Conservation (phyloP, 2,888 invertebrate species). For the Lamellibrachia satsuma region DNA sequence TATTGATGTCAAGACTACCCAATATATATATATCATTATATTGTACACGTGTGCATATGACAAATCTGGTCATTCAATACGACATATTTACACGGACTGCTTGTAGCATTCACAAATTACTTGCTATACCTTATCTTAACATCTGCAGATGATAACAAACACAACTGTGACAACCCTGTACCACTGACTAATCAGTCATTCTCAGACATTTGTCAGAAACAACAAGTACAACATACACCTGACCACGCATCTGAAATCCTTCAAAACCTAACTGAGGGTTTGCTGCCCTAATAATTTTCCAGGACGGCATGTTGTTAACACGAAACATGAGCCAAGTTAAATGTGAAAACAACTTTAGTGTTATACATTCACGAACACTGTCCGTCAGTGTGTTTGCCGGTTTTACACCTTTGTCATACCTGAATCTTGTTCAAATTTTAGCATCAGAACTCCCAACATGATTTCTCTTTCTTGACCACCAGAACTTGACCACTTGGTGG, state of each 20-base stretch:
- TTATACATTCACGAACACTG: background rate
- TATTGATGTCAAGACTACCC: background rate
- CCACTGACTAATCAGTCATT: background rate
- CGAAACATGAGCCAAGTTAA: background rate
- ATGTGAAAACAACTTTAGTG: background rate
- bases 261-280: background rate
- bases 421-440: too few relatives aligned
- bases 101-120: background rate
- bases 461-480: background rate
- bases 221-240: background rate
- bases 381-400: background rate
- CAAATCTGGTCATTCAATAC: background rate
- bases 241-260: background rate
- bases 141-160: constrained; percentile 6
- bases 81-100: background rate
- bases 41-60: background rate
- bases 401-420: background rate
- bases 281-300: background rate
- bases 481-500: too few relatives aligned
- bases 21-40: background rate
- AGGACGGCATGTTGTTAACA: background rate
- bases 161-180: background rate
- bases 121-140: background rate
- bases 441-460: background rate
- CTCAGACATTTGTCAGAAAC: background rate